phyloP scores from a whole-genome alignment of 2,113 vertebrate species.

The Ardeotis arabs region DNA sequence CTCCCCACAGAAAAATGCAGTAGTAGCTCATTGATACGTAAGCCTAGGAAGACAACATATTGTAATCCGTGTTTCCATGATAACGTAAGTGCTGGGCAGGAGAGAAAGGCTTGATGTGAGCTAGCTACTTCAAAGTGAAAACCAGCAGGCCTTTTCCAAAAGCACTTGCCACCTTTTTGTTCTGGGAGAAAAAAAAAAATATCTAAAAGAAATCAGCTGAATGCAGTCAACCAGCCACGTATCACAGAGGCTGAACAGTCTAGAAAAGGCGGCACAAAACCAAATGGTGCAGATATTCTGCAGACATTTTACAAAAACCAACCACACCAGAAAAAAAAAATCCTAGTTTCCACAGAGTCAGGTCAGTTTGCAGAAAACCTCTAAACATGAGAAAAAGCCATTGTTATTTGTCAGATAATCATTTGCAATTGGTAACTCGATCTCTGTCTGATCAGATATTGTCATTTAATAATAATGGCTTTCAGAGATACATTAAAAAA shows the following conservation, averaged over 20 bases:
- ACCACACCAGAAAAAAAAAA: not conserved
- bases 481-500: not conserved
- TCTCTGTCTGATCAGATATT: not conserved
- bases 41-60: not conserved
- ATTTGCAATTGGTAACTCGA: not conserved
- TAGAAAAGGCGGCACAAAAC: not conserved
- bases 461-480: not conserved
- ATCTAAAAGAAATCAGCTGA: not conserved
- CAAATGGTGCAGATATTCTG: not conserved
- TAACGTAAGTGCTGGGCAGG: not conserved
- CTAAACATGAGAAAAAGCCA: not conserved
- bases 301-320: not conserved
- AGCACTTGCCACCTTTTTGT: not conserved
- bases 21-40: not conserved
- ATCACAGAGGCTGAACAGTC: not conserved
- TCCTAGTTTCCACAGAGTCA: not conserved
- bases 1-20: not conserved
- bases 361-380: not conserved
- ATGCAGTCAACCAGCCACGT: rapidly evolving
- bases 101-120: not conserved
- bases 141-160: not conserved
- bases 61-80: rapidly evolving
- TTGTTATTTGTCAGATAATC: not conserved
- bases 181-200: not conserved
- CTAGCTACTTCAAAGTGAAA: not conserved